Base-by-base conservation (phyloP, 1,140 invertebrate species). In the Caerostris darwini region DNA sequence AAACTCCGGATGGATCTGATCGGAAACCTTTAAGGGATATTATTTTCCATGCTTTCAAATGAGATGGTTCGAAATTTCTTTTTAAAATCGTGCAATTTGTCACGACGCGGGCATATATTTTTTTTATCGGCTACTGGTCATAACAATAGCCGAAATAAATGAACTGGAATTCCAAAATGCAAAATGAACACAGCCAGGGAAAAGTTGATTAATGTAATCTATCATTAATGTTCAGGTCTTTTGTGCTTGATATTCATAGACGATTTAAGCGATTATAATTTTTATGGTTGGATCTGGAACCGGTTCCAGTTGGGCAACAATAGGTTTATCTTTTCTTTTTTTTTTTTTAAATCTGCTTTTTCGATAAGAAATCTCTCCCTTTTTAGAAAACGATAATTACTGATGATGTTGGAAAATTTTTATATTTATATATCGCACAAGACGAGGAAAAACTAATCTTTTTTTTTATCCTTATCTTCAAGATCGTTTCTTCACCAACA, bases 151-250 rank as follows among this genome's bases (percentile, higher is more conserved):
- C 54, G 58, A 85, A 85, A 92, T 64, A 92, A 92, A 92, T 85
- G 90, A 92, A 85, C 59, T 14, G 81, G 34, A 92, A 83, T 85
- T 85, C 58, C 77, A 92, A 92, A 85, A 92, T 85, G 77, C 58
- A 81, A 91, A 91, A 58, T 77, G 71, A 34, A 91, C 14, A n/a
- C 8, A 50, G 71, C n/a, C 3, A 53, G 54, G 64, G 57, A 92
- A 83, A 91, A 59, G 82, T 92, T 92, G 77, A 92, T 92, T 92
- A 92, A 92, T 92, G 90, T 57, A 92, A 92, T 92, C 61, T 92
- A 92, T 92, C 90, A 92, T 92, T 92, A 92, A 83, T 64, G 59
- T 53, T 54, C 58, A 59, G 69, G 19, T 92, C 82, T 85, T 85
- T 85, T 92, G 61, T 85, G 61, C 34, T 92, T 85, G 34, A 85